Base-by-base conservation (phyloP, 2,888 invertebrate species). In the Caenorhabditis drosophilae region DNA sequence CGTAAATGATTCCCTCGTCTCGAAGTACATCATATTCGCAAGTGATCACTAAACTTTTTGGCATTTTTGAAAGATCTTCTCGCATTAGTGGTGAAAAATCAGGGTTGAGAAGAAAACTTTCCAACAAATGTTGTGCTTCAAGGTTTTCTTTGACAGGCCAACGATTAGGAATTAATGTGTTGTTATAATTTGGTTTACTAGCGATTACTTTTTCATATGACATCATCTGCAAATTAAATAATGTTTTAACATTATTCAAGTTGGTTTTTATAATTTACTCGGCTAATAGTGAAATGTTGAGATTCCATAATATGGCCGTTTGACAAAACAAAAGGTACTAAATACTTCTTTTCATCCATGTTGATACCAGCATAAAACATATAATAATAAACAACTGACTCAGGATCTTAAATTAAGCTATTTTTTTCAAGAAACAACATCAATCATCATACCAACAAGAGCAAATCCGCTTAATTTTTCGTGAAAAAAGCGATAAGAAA, bases 1-100 rank as follows among this genome's bases (percentile, higher is more conserved):
- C 82, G 58, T 84, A 85, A 80, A 85, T 80, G 7, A 84, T 59
- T 20, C 76, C 78, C 59, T 85, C 85, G 66, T 85, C 85, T 6
- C 85, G 64, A 18, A 85, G 74, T 0, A 84, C 82, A 55, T 85
- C 85, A 67, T 80, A 84, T 46, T 85, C 83, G 31, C 84, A 82
- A 15, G 85, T 84, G 15, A 84, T 73, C 27, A 85, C 70, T 42
- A 84, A 82, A 4, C 84, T 76, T 27, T 76, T 72, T 0, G 85
- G 84, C 36, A 84, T 69, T 15, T 73, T 77, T 3, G 44, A 50
- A 12, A 84, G 57, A 38, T 69, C 50, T 20, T 67, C 50, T 1
- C 78, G 61, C 77, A 85, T 80, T 72, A 85, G 74, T 7, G 85
- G 85, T 23, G 83, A 79, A 40, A 84, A 83, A 44, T 77, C 78